Conservation (phyloP, 1,140 invertebrate species). For the Drosophila pruinosa region DNA sequence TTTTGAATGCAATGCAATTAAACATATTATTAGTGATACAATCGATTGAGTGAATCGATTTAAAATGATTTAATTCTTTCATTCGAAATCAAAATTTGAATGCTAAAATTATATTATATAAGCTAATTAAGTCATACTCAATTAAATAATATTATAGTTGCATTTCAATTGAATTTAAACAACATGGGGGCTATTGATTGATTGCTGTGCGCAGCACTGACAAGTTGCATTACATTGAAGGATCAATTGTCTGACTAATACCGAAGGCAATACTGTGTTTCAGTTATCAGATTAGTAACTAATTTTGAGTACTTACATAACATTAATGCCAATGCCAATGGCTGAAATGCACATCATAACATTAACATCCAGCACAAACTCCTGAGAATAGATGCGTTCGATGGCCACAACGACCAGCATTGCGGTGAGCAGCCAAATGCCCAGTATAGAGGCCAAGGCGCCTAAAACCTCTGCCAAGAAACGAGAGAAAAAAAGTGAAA, state of each 20-base stretch:
- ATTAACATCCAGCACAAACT: constrained; percentile 91
- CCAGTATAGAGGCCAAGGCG: constrained; percentile 86
- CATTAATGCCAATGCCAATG: constrained; percentile 92
- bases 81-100: too few species aligned
- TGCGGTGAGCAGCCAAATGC: constrained; percentile 95
- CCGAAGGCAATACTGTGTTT: background rate
- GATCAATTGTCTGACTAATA: background rate
- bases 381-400: constrained; percentile 87
- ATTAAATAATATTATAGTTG: too few species aligned
- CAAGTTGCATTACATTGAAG: too few species aligned
- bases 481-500: background rate
- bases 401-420: constrained; percentile 92
- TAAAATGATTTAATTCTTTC: too few species aligned
- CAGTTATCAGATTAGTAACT: background rate
- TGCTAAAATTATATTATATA: too few species aligned
- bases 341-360: constrained; percentile 94
- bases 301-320: constrained; percentile 87
- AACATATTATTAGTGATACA: too few species aligned
- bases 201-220: background rate
- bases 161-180: background rate
- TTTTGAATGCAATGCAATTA: too few species aligned
- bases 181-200: background rate
- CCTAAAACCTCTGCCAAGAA: constrained; percentile 86
- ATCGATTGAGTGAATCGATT: too few species aligned
- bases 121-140: too few species aligned